Evolutionary conservation across 2,113 vertebrate species (phyloP).

Genomic region (Cheilinus undulatus): DNA sequence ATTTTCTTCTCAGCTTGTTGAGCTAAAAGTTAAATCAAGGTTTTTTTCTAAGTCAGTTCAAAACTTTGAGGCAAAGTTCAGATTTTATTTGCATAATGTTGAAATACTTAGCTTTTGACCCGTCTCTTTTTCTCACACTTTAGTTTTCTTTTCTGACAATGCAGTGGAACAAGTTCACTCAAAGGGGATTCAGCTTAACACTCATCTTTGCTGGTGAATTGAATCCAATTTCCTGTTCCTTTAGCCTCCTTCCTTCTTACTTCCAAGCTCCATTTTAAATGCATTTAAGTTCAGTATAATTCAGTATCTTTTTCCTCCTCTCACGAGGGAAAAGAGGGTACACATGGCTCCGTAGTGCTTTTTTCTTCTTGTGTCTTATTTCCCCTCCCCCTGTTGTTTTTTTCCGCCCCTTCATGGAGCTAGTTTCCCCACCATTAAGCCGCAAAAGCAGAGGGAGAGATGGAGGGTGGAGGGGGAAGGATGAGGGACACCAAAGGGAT

Average conservation of each 20-base stretch:
- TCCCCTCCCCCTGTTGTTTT: background rate
- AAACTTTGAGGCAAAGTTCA: background rate
- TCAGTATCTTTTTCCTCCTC: background rate
- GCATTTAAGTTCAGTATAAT: background rate
- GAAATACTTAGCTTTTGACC: background rate
- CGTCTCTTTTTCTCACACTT: background rate
- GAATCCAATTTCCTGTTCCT: constrained; percentile 22
- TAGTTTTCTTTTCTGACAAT: background rate
- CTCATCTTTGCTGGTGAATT: constrained; percentile 11
- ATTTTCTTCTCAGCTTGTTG: background rate
- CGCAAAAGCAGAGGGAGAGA: constrained; percentile 9
- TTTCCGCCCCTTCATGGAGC: background rate
- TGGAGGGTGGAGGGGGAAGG: background rate
- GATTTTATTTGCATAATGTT: background rate
- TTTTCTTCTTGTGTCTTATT: background rate
- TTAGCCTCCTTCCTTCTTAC: background rate
- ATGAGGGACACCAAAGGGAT: background rate
- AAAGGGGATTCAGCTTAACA: background rate
- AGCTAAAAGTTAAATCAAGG: background rate
- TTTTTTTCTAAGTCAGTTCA: background rate
- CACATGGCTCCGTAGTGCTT: background rate
- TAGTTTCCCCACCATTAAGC: constrained; percentile 3
- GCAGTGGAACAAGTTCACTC: background rate
- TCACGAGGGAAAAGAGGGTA: background rate
- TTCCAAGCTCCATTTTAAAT: too few relatives aligned